Evolutionary conservation across 2,113 vertebrate species (phyloP), one percentile per base, ranked within the genome.

Genomic region (Dunckerocampus dactyliophorus): DNA sequence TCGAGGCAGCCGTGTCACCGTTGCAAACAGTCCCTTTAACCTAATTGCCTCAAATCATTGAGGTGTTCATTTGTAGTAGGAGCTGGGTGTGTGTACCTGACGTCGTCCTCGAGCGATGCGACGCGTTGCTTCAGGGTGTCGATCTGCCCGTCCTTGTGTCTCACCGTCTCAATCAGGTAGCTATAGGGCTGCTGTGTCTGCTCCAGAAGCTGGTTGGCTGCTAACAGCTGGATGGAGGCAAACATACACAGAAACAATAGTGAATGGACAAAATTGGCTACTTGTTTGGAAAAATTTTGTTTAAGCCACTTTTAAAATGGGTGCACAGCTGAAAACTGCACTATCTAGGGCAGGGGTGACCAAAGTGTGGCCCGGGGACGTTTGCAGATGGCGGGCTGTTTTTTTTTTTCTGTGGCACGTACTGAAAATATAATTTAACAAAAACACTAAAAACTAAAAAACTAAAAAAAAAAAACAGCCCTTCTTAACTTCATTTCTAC

Each of bases 101-200:
- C 67, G 66, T 95, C 90, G 54, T 93, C 91, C 73, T 97, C 94
- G 45, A 97, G 91, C 20, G 90, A 89, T 4, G 84, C 6, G 67
- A 95, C 76, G 1, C 58, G 87, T 57, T 94, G 90, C 74, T 90
- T 93, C 65, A 94, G 88, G 0, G 73, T 47, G 62, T 72, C 78
- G 82, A 98, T 94, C 71, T 95, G 93, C n/a, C 87, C 80, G 69
- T 99, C 95, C 77, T 91, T 92, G 77, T 95, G 93, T 21, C 90
- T 93, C 45, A 97, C 92, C 0, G 92, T 91, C 74, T 96, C 95
- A 20, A 98, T 92, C 63, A 99, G 91, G 72, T 95, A 98, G 79
- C 94, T 93, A 73, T 98, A 93, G 0, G 97, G 97, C 57, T 99
- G 97, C 48, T 97, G 94, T 19, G 93, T 88, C 86, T 96, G 94